A percentile compares a stretch with the other conserved stretches of the same genome.
Evolutionary conservation across 1,140 invertebrate genomes (phyloP).

Genomic region (Protaetia brevitarsis): DNA sequence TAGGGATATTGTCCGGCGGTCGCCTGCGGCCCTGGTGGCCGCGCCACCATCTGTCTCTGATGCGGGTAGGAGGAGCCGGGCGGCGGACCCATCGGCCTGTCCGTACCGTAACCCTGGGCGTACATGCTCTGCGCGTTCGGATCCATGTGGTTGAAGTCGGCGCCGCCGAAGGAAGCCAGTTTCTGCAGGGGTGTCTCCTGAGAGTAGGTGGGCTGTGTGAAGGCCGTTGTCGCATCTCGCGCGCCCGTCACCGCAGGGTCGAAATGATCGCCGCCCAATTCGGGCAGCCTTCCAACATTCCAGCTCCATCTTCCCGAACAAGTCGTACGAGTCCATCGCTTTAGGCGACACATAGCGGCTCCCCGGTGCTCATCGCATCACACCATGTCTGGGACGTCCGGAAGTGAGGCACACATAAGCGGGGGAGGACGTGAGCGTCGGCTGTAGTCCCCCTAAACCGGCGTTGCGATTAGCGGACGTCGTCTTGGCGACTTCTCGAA

Average conservation of each 20-base stretch:
- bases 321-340: constrained; percentile 85
- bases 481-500: too few species aligned
- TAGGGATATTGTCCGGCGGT: constrained; percentile 63
- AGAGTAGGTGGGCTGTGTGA: constrained; percentile 50
- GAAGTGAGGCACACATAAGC: not conserved
- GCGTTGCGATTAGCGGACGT: too few species aligned
- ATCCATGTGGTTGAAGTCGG: constrained; percentile 55
- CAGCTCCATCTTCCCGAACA: constrained; percentile 87
- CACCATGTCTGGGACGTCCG: constrained; percentile 48
- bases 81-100: constrained; percentile 47
- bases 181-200: constrained; percentile 78
- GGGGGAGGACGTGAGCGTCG: too few species aligned
- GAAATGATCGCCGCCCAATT: constrained; percentile 72
- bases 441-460: too few species aligned
- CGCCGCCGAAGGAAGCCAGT: constrained; percentile 67
- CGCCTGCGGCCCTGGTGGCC: constrained; percentile 55
- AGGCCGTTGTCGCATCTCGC: constrained; percentile 48
- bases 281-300: constrained; percentile 82
- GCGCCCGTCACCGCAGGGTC: constrained; percentile 54
- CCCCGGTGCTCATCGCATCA: constrained; percentile 53
- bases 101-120: constrained; percentile 55
- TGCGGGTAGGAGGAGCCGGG: constrained; percentile 54
- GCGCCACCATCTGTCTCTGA: constrained; percentile 52
- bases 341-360: constrained; percentile 64
- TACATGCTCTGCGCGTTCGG: constrained; percentile 55